Conservation (phyloP, 2,888 invertebrate species). For the Blera fallax region DNA sequence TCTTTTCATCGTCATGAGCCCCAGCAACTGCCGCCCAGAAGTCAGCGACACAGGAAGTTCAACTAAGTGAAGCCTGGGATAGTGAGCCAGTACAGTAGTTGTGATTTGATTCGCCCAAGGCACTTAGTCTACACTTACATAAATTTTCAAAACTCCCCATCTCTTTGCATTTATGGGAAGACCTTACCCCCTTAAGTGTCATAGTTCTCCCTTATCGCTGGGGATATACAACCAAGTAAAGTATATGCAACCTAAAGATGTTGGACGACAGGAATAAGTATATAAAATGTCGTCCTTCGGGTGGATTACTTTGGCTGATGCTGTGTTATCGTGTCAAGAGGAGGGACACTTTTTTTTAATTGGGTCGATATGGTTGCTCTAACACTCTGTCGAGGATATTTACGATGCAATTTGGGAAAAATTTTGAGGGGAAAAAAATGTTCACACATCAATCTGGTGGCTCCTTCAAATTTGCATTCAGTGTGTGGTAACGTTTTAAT, state of each 20-base stretch:
- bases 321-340: constrained; percentile 38
- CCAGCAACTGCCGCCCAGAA: neutral
- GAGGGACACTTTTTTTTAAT: constrained; percentile 31
- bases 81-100: constrained; percentile 16
- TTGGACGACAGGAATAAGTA: constrained; percentile 40
- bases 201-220: neutral
- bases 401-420: constrained; percentile 47
- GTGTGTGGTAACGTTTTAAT: constrained; percentile 42
- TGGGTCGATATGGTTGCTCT: constrained; percentile 44
- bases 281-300: constrained; percentile 26
- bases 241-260: constrained; percentile 7
- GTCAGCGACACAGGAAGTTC: constrained; percentile 54
- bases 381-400: constrained; percentile 12
- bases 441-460: constrained; percentile 42
- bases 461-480: constrained; percentile 51
- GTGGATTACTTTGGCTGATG: constrained; percentile 37
- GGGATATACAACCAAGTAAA: neutral
- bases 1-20: neutral
- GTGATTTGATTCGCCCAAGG: constrained; percentile 57
- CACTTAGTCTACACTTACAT: constrained; percentile 49
- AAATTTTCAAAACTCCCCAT: constrained; percentile 29
- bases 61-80: constrained; percentile 14
- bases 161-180: neutral
- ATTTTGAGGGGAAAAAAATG: neutral
- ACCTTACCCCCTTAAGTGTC: neutral